These are phyloP conservation scores for Cantharis rufa DNA, from an alignment of 2,888 invertebrate species.

Conservation along the genomic window DNA sequence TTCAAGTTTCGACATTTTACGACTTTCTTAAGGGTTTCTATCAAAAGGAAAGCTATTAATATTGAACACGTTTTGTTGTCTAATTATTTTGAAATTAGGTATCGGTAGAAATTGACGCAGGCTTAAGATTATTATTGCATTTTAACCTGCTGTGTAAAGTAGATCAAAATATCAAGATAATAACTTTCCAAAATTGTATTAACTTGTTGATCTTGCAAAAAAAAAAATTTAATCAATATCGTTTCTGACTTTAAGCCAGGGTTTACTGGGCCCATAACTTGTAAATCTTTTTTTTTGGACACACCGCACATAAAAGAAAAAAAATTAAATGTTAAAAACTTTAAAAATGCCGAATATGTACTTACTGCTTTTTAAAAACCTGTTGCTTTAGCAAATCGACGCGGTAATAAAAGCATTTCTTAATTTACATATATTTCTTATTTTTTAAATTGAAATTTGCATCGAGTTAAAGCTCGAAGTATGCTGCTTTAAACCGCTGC, in stretches of 20 bases:
- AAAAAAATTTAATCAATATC: neutral
- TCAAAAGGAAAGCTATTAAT: neutral
- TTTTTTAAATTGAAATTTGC: neutral
- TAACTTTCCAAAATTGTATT: neutral
- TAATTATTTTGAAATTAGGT: neutral
- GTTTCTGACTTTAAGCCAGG: neutral
- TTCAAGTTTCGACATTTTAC: neutral
- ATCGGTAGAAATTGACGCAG: neutral
- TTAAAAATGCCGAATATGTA: too few species aligned
- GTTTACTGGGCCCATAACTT: neutral
- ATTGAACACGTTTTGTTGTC: neutral
- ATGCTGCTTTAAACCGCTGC: too few species aligned
- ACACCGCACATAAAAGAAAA: neutral
- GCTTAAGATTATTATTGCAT: neutral
- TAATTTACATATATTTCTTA: conserved; percentile 4
- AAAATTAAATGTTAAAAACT: neutral
- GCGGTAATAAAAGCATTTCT: conserved; percentile 9
- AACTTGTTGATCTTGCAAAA: neutral
- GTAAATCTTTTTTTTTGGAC: too few species aligned
- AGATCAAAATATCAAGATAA: neutral
- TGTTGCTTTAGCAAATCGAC: conserved; percentile 19
- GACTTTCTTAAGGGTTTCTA: neutral
- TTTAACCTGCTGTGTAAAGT: neutral
- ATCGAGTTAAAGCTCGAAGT: neutral
- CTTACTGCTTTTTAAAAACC: conserved; percentile 7